Base-by-base conservation (phyloP, 1,140 invertebrate species). In the Meloidogyne exigua region DNA sequence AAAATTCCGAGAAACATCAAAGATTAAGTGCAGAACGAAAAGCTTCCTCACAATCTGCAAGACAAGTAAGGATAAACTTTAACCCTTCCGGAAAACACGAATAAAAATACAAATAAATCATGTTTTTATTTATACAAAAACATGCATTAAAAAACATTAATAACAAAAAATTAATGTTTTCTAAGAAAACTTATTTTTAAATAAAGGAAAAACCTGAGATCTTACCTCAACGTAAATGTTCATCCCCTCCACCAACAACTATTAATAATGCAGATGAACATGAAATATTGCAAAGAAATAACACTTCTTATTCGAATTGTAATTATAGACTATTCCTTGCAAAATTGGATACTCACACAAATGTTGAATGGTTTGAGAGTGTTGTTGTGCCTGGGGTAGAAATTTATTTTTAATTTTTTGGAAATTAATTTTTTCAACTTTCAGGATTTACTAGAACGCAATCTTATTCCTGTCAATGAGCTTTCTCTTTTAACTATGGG, bases 311-410 rank as follows among this genome's bases (percentile, higher is more conserved):
- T 57, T 57, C n/a, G n/a, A 57, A 57, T n/a, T 57, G 49, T 57
- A 57, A 57, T n/a, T 80, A 76, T 66, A 32, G 80, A 73, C 23
- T 83, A 18, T 83, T 81, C 49, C 69, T 84, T 65, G 84, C 79
- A 2, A 84, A 84, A 71, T 76, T 84, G 18, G 84, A 84, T 66
- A 26, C 63, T 23, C 76, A 78, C 23, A 84, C 85, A 11, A 84
- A 84, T 72, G 63, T 84, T 21, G 83, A 84, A 75, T 81, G 74
- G 65, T 81, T 84, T 36, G 82, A 84, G 71, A 85, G 80, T 25
- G 76, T 76, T 26, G 26, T 73, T 28, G 75, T 86, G 21, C 39
- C 44, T 25, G 49, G 26, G 32, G 79, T 71, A 68, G 79, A 63
- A 21, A 39, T 74, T 73, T 36, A 73, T 28, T 23, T n/a, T 75